A percentile compares a stretch with the other conserved stretches of the same genome.
These are phyloP conservation scores for Drosophila sp. DNA, from an alignment of 1,140 invertebrate genomes.

Conservation along the genomic window DNA sequence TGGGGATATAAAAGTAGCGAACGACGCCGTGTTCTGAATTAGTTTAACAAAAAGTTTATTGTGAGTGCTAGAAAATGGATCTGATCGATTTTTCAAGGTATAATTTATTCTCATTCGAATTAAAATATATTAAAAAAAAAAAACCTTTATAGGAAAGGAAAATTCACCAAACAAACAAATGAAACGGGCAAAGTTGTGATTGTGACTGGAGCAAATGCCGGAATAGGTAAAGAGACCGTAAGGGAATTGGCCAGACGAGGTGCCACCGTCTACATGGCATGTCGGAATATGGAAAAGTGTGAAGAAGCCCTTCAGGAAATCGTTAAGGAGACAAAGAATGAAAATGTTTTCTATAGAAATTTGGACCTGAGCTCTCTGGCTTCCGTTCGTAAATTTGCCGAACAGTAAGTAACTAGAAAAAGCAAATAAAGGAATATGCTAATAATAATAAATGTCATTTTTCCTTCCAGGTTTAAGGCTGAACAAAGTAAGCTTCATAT, in stretches of 20 bases:
- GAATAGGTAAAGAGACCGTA: slow-evolving; percentile 93
- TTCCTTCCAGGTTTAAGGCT: slow-evolving; percentile 83
- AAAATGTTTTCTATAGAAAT: slow-evolving; percentile 90
- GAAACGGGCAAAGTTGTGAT: slow-evolving; percentile 89
- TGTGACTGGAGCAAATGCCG: slow-evolving; percentile 93
- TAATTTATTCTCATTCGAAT: too few relatives aligned
- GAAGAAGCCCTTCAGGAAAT: slow-evolving; percentile 89
- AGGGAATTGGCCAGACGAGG: slow-evolving; percentile 88
- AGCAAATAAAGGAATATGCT: too few relatives aligned
- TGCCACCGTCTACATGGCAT: slow-evolving; percentile 91
- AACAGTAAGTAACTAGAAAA: slow-evolving; percentile 60
- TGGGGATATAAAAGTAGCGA: too few relatives aligned
- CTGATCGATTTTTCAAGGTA: too few relatives aligned
- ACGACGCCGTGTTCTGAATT: too few relatives aligned
- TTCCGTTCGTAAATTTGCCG: slow-evolving; percentile 90
- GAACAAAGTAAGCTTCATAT: slow-evolving; percentile 89
- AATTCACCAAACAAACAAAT: slow-evolving; percentile 82
- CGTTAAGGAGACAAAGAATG: slow-evolving; percentile 88
- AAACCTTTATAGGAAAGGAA: slow-evolving; percentile 61
- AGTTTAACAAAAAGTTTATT: too few relatives aligned
- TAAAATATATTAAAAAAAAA: not conserved
- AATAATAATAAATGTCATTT: too few relatives aligned
- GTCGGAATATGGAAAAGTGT: slow-evolving; percentile 88
- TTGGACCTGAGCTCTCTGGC: slow-evolving; percentile 91
- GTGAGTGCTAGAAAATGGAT: too few relatives aligned